Evolutionary conservation across 2,113 vertebrate species (phyloP).

Genomic region (Gymnogyps californianus): DNA sequence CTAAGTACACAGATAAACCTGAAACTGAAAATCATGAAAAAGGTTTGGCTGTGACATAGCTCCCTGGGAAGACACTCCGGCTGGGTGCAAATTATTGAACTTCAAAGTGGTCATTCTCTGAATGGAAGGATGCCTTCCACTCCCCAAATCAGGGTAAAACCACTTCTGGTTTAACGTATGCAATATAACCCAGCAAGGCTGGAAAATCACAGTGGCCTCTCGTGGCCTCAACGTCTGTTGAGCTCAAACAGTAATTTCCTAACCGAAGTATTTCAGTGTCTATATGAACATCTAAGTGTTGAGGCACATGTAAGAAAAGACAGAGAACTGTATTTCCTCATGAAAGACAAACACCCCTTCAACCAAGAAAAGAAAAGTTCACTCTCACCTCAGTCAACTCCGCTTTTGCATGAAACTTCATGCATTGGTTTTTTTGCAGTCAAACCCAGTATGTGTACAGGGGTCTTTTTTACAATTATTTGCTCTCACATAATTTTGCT

Average conservation of each 20-base stretch:
- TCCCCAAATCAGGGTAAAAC: background rate
- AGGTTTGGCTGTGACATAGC: background rate
- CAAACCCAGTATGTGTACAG: accelerated
- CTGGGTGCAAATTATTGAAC: background rate
- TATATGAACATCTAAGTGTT: background rate
- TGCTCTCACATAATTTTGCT: background rate
- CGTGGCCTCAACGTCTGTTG: accelerated
- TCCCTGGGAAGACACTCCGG: background rate
- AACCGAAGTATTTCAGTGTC: background rate
- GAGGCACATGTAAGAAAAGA: background rate
- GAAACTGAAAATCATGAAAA: background rate
- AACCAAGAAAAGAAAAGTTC: background rate
- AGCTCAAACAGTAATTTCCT: background rate
- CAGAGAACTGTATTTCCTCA: background rate
- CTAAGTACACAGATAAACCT: background rate
- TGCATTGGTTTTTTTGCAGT: background rate
- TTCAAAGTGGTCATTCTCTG: background rate
- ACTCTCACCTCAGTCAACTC: background rate
- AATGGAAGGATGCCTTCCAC: background rate
- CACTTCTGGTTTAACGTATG: background rate
- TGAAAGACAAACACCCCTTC: background rate
- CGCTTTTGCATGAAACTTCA: background rate
- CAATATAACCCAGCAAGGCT: background rate
- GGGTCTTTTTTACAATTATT: background rate
- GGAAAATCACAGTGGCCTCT: background rate